These are phyloP conservation scores for Aplochiton taeniatus DNA, from an alignment of 2,797 vertebrate genomes.

Conservation along the genomic window DNA sequence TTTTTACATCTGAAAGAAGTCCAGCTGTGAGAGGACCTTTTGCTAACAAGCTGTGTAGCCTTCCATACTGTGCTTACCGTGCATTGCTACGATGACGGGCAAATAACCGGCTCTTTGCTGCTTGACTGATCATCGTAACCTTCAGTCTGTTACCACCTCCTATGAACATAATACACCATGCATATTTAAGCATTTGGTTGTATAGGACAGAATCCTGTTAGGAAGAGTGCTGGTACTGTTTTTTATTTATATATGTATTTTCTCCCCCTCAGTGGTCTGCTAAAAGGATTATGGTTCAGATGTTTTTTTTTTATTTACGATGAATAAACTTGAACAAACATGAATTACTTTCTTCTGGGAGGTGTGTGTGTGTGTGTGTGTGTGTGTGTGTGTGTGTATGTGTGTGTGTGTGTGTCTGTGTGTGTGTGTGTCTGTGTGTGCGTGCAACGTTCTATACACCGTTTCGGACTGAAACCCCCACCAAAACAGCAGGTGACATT, in stretches of 20 bases:
- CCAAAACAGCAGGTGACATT: conserved; percentile 35
- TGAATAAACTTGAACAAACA: conserved; percentile 11
- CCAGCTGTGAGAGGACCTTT: too few relatives aligned
- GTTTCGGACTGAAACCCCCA: conserved; percentile 1
- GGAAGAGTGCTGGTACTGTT: background rate
- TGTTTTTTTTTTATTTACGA: conserved; percentile 16
- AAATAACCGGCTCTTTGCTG: background rate
- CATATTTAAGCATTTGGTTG: background rate
- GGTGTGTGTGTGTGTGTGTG: conserved; percentile 17
- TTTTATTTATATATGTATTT: background rate
- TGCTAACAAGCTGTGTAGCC: too few relatives aligned
- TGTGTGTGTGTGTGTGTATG: conserved; percentile 19
- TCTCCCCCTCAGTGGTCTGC: conserved; percentile 3
- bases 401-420: conserved; percentile 1
- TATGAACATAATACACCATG: background rate
- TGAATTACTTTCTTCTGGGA: conserved; percentile 15
- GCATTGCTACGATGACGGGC: background rate
- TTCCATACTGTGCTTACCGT: too few relatives aligned
- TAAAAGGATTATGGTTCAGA: conserved; percentile 11
- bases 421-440: background rate
- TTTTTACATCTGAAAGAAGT: too few relatives aligned
- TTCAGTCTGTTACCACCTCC: background rate
- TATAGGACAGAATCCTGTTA: background rate
- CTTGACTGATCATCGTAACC: background rate
- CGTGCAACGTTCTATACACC: background rate